Evolutionary conservation across 2,797 vertebrate genomes (phyloP).

Genomic region (Fratercula arctica): DNA sequence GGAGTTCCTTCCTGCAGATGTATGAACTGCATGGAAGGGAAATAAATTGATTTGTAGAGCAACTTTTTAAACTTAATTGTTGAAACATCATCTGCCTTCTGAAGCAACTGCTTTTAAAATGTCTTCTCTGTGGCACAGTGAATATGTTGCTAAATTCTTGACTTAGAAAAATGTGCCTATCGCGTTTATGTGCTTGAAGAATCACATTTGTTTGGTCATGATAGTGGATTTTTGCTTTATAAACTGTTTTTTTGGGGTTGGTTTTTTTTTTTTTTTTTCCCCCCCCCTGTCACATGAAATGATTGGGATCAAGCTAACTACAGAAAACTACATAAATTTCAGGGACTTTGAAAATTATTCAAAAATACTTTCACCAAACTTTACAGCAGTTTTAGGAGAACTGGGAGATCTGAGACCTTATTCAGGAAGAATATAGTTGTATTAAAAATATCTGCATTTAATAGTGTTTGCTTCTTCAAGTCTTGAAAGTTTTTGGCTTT

Average conservation of each 20-base stretch:
- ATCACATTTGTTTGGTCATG: rapidly evolving
- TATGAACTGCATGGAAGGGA: not conserved
- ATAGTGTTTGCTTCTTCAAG: not conserved
- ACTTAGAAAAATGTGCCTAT: not conserved
- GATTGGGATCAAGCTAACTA: not conserved
- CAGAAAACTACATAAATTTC: not conserved
- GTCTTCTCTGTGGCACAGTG: not conserved
- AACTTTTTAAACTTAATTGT: not conserved
- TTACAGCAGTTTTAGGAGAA: not conserved
- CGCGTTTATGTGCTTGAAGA: not conserved
- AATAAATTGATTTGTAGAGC: not conserved
- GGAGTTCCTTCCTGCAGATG: not conserved
- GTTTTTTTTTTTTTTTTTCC: not conserved
- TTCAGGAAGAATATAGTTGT: not conserved
- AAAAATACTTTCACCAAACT: not conserved
- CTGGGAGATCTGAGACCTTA: not conserved
- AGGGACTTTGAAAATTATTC: not conserved
- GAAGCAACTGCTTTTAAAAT: not conserved
- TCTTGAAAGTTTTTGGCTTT: not conserved
- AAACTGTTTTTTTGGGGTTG: not conserved
- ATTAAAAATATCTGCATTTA: not conserved
- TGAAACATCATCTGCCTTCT: not conserved
- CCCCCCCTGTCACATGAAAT: not conserved
- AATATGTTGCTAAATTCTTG: not conserved
- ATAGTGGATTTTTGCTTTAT: not conserved